Conservation (phyloP, 2,113 vertebrate genomes). For the Dryoscopus gambensis region DNA sequence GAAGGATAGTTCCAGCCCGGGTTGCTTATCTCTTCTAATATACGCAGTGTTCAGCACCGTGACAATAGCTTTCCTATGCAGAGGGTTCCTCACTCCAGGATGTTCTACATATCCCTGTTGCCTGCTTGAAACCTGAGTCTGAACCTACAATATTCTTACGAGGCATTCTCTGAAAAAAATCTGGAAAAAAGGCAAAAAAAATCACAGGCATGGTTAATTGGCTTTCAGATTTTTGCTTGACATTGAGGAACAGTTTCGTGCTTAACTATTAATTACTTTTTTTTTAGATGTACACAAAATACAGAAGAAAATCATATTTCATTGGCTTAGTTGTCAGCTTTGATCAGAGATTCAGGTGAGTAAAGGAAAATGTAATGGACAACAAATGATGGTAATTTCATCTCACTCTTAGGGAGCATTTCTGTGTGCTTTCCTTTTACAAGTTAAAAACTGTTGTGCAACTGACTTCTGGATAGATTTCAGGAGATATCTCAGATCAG, state of each 20-base stretch:
- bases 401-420: background rate
- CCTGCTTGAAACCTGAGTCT: background rate
- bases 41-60: background rate
- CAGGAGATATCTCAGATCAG: background rate
- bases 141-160: background rate
- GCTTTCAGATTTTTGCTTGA: background rate
- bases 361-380: background rate
- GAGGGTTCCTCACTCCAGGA: background rate
- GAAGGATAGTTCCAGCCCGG: background rate
- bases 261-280: background rate
- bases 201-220: background rate
- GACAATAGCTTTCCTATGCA: background rate
- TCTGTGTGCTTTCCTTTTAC: background rate
- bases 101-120: background rate
- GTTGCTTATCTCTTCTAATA: background rate
- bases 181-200: background rate
- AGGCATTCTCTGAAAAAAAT: background rate
- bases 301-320: conserved; percentile 69
- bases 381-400: background rate
- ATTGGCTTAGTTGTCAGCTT: conserved; percentile 85
- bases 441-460: background rate
- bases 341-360: conserved; percentile 87
- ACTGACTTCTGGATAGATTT: background rate
- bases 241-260: background rate
- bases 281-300: conserved; percentile 70